Percentiles rank a stretch among this genome's conserved stretches.
Conservation (phyloP, 2,888 invertebrate species). For the Ophion ellenae region DNA sequence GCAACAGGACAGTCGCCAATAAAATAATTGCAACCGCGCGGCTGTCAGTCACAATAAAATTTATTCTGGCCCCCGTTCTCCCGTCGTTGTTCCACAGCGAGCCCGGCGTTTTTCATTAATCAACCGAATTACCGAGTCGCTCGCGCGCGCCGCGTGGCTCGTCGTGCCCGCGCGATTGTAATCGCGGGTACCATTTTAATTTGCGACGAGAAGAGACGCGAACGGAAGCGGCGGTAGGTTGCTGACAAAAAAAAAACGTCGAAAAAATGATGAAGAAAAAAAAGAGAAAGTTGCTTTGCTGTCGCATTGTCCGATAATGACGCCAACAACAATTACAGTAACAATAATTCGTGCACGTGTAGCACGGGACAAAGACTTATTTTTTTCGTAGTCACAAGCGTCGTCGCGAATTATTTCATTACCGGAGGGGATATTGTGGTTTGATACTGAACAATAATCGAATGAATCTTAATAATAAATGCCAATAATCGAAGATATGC, state of each 20-base stretch:
- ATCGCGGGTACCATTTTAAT: conserved; percentile 57
- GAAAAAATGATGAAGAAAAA: not conserved
- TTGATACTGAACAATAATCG: too few species aligned
- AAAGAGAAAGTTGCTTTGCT: conserved; percentile 30
- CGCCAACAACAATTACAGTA: not conserved
- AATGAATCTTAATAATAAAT: too few species aligned
- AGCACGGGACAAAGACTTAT: not conserved
- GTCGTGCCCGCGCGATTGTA: conserved; percentile 41
- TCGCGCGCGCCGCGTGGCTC: not conserved
- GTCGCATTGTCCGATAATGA: conserved; percentile 1
- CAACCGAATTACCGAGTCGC: conserved; percentile 61
- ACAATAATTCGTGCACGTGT: conserved; percentile 23
- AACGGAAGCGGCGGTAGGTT: conserved; percentile 58
- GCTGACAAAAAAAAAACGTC: conserved; percentile 41
- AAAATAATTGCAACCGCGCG: conserved; percentile 53
- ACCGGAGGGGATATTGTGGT: too few species aligned
- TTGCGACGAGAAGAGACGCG: conserved; percentile 31
- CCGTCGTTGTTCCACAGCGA: conserved; percentile 4
- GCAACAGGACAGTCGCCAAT: conserved; percentile 14
- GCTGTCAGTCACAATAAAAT: conserved; percentile 58
- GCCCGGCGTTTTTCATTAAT: conserved; percentile 49
- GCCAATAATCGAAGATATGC: too few species aligned
- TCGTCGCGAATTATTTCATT: too few species aligned
- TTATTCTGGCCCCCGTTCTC: conserved; percentile 44
- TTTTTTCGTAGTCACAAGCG: too few species aligned